Conservation (phyloP, 2,797 vertebrate genomes). For the Melanotaenia maccullochi region DNA sequence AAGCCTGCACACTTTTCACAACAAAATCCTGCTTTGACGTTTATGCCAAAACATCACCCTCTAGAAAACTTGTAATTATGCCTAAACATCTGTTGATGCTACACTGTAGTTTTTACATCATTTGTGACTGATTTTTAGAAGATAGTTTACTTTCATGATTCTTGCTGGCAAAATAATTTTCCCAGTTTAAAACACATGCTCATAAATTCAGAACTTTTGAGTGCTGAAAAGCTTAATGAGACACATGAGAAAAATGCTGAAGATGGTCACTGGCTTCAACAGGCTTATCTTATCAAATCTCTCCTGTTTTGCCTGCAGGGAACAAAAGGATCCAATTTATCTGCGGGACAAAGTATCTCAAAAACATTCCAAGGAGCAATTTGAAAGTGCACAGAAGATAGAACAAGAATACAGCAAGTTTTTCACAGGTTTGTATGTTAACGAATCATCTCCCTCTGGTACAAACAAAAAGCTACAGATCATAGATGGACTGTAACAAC, state of each 20-base stretch:
- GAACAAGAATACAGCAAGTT: slow-evolving; percentile 98
- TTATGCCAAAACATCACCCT: slow-evolving; percentile 22
- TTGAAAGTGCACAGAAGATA: slow-evolving; percentile 94
- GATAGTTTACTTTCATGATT: not conserved
- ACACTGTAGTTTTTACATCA: slow-evolving; percentile 10
- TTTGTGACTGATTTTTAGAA: slow-evolving; percentile 2
- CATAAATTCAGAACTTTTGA: slow-evolving; percentile 4
- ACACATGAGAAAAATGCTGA: not conserved
- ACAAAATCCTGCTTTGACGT: slow-evolving; percentile 25
- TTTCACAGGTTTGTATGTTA: slow-evolving; percentile 93
- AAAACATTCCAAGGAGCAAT: slow-evolving; percentile 99
- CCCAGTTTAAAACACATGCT: not conserved
- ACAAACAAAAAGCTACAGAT: not conserved
- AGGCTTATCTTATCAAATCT: not conserved
- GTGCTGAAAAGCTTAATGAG: slow-evolving; percentile 1
- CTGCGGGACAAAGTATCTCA: slow-evolving; percentile 97
- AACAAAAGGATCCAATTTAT: slow-evolving; percentile 96
- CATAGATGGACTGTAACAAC: not conserved
- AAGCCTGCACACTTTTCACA: slow-evolving; percentile 44
- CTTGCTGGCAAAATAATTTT: slow-evolving; percentile 11
- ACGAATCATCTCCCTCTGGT: not conserved
- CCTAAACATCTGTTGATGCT: slow-evolving; percentile 33
- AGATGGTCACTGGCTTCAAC: not conserved
- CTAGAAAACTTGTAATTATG: slow-evolving; percentile 48
- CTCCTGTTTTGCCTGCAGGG: slow-evolving; percentile 75